phyloP scores from a whole-genome alignment of 2,888 invertebrate species.

The Mythimna ferrago region DNA sequence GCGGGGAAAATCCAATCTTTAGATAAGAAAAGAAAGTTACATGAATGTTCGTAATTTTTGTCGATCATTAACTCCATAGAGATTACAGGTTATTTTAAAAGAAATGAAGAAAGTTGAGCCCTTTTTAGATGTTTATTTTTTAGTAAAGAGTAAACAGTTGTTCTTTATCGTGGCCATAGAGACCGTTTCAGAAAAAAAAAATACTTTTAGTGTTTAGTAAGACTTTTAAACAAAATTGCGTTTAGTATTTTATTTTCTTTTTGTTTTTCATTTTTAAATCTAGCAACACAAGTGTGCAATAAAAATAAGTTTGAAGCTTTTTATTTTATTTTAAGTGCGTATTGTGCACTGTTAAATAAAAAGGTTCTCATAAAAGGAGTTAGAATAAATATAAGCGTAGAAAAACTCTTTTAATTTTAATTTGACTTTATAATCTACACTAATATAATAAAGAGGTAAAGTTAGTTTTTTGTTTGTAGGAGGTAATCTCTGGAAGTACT shows the following conservation, averaged over 20 bases:
- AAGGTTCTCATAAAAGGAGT: neutral
- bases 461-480: too few species aligned
- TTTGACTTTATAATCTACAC: too few species aligned
- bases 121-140: constrained; percentile 12
- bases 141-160: neutral
- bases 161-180: constrained; percentile 23
- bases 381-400: too few species aligned
- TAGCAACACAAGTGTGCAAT: constrained; percentile 5
- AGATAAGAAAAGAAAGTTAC: too few species aligned
- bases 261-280: constrained; percentile 29
- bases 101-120: neutral
- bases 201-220: constrained; percentile 10
- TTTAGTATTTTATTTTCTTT: neutral
- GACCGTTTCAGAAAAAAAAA: constrained; percentile 21
- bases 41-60: too few species aligned
- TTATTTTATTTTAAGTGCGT: neutral
- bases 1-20: too few species aligned
- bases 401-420: too few species aligned
- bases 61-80: too few species aligned
- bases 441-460: too few species aligned
- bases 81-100: neutral
- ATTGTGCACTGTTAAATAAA: constrained; percentile 7
- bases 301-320: constrained; percentile 12
- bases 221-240: constrained; percentile 13
- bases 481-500: too few species aligned